phyloP scores from a whole-genome alignment of 2,113 vertebrate species.

The Hyperopisus bebe region DNA sequence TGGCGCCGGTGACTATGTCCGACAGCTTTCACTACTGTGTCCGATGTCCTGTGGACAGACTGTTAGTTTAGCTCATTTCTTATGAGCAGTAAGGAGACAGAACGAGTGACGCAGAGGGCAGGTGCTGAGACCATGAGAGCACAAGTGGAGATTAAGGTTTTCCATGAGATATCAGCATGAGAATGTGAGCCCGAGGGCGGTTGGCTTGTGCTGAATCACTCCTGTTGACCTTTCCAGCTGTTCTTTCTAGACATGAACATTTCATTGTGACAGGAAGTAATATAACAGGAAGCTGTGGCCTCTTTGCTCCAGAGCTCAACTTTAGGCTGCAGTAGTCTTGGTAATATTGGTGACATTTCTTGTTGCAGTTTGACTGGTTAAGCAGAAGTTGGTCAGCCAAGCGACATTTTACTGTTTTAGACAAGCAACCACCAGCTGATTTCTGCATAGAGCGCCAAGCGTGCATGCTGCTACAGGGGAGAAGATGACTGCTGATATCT shows the following conservation, averaged over 20 bases:
- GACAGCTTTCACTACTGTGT: neutral
- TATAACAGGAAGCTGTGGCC: neutral
- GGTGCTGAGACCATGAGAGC: neutral
- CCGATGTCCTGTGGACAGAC: neutral
- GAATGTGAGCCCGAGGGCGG: neutral
- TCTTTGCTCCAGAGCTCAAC: neutral
- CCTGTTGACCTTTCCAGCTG: neutral
- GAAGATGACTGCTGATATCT: neutral
- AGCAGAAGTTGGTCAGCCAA: neutral
- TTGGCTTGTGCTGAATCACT: neutral
- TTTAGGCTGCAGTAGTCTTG: neutral
- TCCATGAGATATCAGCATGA: neutral
- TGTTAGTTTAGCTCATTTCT: neutral
- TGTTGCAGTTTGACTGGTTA: neutral
- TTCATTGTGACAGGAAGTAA: neutral
- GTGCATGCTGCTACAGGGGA: neutral
- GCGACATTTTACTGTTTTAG: neutral
- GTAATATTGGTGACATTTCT: neutral
- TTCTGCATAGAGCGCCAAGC: neutral
- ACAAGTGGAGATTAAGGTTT: neutral
- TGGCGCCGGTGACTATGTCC: constrained; percentile 25
- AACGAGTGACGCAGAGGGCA: neutral
- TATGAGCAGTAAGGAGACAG: neutral
- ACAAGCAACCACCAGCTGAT: neutral
- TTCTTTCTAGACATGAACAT: neutral